Conservation (phyloP, 2,797 vertebrate genomes). For the Anguilla marmorata region DNA sequence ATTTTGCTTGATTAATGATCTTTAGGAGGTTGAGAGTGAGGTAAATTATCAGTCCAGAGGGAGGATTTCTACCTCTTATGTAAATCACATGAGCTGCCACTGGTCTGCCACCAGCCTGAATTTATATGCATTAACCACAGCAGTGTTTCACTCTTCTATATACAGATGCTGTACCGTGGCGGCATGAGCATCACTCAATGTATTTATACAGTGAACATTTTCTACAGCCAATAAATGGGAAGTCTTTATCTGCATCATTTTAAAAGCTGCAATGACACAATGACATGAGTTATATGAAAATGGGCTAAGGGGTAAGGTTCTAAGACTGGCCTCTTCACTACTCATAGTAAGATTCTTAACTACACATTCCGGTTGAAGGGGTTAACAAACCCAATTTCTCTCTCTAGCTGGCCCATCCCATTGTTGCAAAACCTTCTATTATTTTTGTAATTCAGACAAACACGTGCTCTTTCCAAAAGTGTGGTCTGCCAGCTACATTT, state of each 20-base stretch:
- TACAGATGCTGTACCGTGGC: neutral
- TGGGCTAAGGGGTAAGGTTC: neutral
- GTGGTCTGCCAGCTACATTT: neutral
- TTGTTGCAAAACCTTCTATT: too few species aligned
- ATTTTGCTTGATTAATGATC: neutral
- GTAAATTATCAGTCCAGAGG: neutral
- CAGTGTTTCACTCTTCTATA: neutral
- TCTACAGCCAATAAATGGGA: neutral
- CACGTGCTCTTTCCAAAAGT: neutral
- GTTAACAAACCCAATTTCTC: neutral
- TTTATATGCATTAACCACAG: neutral
- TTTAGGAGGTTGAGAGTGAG: neutral
- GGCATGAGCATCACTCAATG: neutral
- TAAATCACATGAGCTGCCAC: too few species aligned
- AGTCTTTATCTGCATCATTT: neutral
- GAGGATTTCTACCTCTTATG: too few species aligned
- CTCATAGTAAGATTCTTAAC: neutral
- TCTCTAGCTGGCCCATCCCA: neutral
- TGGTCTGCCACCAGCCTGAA: too few species aligned
- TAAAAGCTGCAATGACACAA: conserved; percentile 7
- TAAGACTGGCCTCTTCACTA: neutral
- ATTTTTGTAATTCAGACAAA: too few species aligned
- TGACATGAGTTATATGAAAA: neutral
- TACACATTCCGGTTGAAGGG: neutral
- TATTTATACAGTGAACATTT: neutral